Percentiles rank a stretch among this genome's conserved stretches.
These are phyloP conservation scores for Ophion ellenae DNA, from an alignment of 2,888 invertebrate genomes.

Conservation along the genomic window DNA sequence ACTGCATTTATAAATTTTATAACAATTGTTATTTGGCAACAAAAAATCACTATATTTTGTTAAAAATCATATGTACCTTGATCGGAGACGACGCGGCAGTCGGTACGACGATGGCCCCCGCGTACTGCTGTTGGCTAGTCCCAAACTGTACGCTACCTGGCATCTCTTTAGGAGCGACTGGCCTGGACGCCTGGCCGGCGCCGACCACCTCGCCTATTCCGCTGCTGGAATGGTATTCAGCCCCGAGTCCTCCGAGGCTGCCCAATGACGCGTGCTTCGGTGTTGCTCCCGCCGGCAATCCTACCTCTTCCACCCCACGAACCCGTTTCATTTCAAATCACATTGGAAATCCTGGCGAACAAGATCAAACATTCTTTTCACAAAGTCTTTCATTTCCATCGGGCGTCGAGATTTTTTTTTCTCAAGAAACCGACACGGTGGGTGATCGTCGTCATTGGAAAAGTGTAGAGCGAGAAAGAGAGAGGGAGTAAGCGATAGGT, in stretches of 20 bases:
- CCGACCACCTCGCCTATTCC: slow-evolving; percentile 79
- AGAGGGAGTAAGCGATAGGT: slow-evolving; percentile 16
- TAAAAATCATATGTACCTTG: slow-evolving; percentile 75
- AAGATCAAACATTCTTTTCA: background rate
- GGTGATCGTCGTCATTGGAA: no score
- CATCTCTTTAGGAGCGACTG: slow-evolving; percentile 82
- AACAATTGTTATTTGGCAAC: background rate
- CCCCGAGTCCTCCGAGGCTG: slow-evolving; percentile 74
- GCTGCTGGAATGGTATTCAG: slow-evolving; percentile 82
- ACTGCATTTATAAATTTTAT: background rate
- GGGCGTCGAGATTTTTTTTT: background rate
- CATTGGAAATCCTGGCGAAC: slow-evolving; percentile 85
- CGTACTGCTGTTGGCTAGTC: slow-evolving; percentile 81
- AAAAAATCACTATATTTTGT: background rate
- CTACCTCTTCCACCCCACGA: slow-evolving; percentile 83
- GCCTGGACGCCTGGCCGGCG: slow-evolving; percentile 82
- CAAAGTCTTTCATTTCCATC: background rate
- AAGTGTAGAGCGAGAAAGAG: background rate
- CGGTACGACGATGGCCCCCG: slow-evolving; percentile 82
- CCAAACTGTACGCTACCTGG: slow-evolving; percentile 84
- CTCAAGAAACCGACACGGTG: no score
- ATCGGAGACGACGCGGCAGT: slow-evolving; percentile 81
- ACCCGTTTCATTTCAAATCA: slow-evolving; percentile 88
- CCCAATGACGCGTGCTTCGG: slow-evolving; percentile 84
- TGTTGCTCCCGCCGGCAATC: slow-evolving; percentile 84